These are phyloP conservation scores for Campoplex capitator DNA, from an alignment of 2,888 invertebrate species.

Conservation along the genomic window DNA sequence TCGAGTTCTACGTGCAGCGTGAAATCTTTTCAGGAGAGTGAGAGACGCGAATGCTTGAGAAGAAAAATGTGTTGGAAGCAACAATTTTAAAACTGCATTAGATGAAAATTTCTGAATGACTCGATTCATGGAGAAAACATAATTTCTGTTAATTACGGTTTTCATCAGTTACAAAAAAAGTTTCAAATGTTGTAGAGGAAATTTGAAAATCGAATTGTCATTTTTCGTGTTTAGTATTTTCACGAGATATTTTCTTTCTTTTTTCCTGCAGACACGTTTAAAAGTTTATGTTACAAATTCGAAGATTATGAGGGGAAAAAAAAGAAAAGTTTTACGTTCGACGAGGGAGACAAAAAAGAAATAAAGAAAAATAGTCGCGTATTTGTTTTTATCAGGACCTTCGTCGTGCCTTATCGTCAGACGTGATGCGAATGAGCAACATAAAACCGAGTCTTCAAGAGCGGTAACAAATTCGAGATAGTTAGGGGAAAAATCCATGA, in stretches of 20 bases:
- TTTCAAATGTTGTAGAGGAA: background rate
- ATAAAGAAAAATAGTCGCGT: background rate
- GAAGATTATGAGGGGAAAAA: background rate
- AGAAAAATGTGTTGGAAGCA: background rate
- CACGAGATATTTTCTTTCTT: too few relatives aligned
- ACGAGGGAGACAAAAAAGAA: background rate
- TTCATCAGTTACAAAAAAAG: background rate
- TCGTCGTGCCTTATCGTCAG: conserved; percentile 57
- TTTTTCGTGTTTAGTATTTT: too few relatives aligned
- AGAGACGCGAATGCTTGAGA: conserved; percentile 26
- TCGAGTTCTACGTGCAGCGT: conserved; percentile 48
- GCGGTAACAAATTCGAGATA: background rate
- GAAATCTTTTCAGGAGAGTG: conserved; percentile 45
- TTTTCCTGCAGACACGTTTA: background rate
- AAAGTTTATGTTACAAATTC: background rate
- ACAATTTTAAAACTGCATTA: background rate
- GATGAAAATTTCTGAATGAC: background rate
- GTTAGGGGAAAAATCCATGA: background rate
- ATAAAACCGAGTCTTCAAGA: background rate
- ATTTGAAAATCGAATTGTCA: background rate
- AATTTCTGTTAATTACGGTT: background rate
- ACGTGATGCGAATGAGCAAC: conserved; percentile 57
- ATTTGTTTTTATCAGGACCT: conserved; percentile 48
- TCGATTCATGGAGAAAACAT: background rate
- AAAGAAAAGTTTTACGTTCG: conserved; percentile 1